Base-by-base conservation (phyloP, 1,140 invertebrate species). In the Aporrectodea caliginosa region DNA sequence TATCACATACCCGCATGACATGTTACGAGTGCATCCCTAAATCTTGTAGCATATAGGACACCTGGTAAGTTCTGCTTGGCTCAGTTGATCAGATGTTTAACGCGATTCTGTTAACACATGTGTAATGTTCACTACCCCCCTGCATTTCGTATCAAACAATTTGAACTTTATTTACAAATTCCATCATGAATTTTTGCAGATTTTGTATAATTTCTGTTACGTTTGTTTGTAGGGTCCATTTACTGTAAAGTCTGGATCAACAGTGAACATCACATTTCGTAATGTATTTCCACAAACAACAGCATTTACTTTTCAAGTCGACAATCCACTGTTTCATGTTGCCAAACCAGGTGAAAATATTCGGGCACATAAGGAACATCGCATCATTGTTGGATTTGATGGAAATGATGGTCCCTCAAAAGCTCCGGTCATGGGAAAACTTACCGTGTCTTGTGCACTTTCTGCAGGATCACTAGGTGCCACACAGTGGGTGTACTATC, bases 401-500 rank as follows among this genome's bases (percentile, higher is more conserved):
- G 87, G 86, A 0, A 85, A 84, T 43, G 87, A 88, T 75, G 82
- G 81, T 69, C 82, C 83, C 2, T 83, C 85, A 16, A 87, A 88
- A 72, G 85, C 87, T 0, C 83, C 85, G 1, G 86, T 89, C 14
- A 88, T 88, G 86, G 87, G 87, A 16, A 88, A 88, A 84, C 81
- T 89, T 32, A 84, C 87, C 29, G 84, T 89, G 0, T 85, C 87
- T 2, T 88, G 87, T 82, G 83, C 87, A 0, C 81, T 83, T 27
- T 85, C 87, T 27, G 85, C 86, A 68, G 87, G 86, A 2, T 86
- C 85, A 83, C 75, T 33, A 83, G 84, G 16, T 1, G 68, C 69
- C 85, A 84, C 81, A 83, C 83, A 89, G 83, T 89, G 88, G 88
- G 84, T 89, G 16, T 89, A 85, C 80, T 89, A 89, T 76, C 82